These are phyloP conservation scores for Heteromurus nitidus DNA, from an alignment of 2,888 invertebrate species.

Conservation along the genomic window DNA sequence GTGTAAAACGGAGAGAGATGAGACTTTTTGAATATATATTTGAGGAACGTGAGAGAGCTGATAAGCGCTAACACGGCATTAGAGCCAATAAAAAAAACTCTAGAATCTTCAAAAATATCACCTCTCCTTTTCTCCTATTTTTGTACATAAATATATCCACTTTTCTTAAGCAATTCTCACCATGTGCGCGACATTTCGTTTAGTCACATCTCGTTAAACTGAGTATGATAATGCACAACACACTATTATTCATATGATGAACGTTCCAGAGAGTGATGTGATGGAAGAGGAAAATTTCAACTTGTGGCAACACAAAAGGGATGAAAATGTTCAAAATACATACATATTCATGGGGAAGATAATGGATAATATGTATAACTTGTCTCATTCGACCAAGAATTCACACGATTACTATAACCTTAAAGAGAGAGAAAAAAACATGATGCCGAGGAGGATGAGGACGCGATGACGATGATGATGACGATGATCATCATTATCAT, in stretches of 20 bases:
- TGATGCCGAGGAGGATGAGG: conserved; percentile 24
- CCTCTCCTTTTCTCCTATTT: conserved; percentile 14
- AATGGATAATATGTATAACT: neutral
- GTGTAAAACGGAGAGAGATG: too few relatives aligned
- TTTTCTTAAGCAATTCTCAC: conserved; percentile 1
- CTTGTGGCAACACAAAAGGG: neutral
- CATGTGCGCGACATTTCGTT: conserved; percentile 35
- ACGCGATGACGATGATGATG: conserved; percentile 40
- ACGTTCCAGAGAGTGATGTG: too few relatives aligned
- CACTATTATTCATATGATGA: conserved; percentile 20
- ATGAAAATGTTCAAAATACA: neutral
- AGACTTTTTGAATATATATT: too few relatives aligned
- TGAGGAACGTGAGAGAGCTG: too few relatives aligned
- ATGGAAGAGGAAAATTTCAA: neutral
- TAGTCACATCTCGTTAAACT: conserved; percentile 56
- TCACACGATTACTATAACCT: conserved; percentile 23
- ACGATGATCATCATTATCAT: conserved; percentile 57
- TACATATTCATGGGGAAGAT: neutral
- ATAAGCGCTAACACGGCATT: too few relatives aligned
- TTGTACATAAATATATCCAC: conserved; percentile 15
- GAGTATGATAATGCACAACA: conserved; percentile 33
- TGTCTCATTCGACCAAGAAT: conserved; percentile 23
- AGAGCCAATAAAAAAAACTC: too few relatives aligned
- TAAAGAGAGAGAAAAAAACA: conserved; percentile 12
- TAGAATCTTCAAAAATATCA: too few relatives aligned